These are phyloP conservation scores for Sander vitreus DNA, from an alignment of 2,113 vertebrate species.

Conservation along the genomic window DNA sequence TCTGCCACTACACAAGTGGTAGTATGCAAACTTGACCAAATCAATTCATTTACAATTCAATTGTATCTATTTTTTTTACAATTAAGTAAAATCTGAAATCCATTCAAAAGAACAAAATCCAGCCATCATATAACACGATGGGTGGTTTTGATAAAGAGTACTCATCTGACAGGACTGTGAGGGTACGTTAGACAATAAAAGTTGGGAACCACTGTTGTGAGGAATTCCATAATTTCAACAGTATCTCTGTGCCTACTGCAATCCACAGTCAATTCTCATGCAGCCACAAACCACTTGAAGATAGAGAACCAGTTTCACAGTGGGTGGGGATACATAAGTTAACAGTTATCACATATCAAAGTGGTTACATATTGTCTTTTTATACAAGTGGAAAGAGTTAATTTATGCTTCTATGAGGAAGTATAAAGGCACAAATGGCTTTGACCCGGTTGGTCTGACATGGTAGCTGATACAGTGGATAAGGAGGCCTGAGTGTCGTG, in stretches of 20 bases:
- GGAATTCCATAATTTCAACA: not conserved
- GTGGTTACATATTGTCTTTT: constrained; percentile 28
- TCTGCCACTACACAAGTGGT: not conserved
- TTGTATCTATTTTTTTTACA: not conserved
- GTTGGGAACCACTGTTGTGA: not conserved
- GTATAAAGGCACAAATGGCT: constrained; percentile 68
- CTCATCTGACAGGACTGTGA: constrained; percentile 6
- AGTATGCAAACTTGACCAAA: not conserved
- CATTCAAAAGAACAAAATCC: not conserved
- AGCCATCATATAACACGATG: not conserved
- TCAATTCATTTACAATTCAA: not conserved
- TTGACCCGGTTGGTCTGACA: constrained; percentile 54
- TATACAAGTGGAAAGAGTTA: constrained; percentile 70
- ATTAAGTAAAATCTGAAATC: not conserved
- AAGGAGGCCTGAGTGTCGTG: constrained; percentile 52
- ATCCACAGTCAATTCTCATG: constrained; percentile 5
- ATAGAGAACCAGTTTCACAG: constrained; percentile 9
- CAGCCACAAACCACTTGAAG: constrained; percentile 22
- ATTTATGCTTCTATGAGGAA: constrained; percentile 28
- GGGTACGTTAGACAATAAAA: not conserved
- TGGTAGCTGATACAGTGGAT: constrained; percentile 65
- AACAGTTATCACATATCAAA: constrained; percentile 30
- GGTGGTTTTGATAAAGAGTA: not conserved
- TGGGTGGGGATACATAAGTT: constrained; percentile 8
- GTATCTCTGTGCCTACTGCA: not conserved